These are phyloP conservation scores for Melanotaenia nigrans DNA, from an alignment of 2,797 vertebrate genomes.

Conservation along the genomic window DNA sequence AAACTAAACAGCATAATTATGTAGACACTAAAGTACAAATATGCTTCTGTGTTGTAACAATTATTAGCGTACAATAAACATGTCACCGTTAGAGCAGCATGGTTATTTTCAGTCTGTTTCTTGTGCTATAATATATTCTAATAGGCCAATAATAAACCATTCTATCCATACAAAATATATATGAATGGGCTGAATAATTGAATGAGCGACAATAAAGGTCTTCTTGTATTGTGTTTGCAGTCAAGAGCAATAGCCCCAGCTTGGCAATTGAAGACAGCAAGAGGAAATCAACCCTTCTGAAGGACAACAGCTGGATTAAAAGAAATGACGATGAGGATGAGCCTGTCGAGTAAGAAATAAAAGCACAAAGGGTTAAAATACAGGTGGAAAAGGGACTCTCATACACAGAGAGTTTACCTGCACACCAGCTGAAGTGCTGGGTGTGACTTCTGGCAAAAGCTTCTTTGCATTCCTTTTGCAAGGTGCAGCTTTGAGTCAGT, in stretches of 20 bases:
- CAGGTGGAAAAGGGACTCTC: not conserved
- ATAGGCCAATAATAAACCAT: not conserved
- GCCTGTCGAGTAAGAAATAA: conserved; percentile 71
- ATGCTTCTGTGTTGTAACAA: not conserved
- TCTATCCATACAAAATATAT: not conserved
- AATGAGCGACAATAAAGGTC: not conserved
- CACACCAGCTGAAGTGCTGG: conserved; percentile 3
- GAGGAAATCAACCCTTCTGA: conserved; percentile 84
- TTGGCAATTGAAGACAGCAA: conserved; percentile 80
- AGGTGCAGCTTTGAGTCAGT: conserved; percentile 21
- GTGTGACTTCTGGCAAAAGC: conserved; percentile 30
- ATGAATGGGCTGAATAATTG: not conserved
- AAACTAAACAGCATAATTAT: no score
- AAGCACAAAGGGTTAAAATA: not conserved
- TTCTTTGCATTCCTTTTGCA: conserved; percentile 27
- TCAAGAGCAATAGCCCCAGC: conserved; percentile 46
- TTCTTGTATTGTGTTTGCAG: conserved; percentile 45
- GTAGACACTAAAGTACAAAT: not conserved
- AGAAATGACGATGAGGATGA: conserved; percentile 84
- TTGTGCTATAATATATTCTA: not conserved
- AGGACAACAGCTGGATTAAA: conserved; percentile 95
- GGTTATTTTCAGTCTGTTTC: not conserved
- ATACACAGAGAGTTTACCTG: not conserved
- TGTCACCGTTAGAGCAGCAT: not conserved
- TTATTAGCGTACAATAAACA: not conserved